Base-by-base conservation (phyloP, 2,113 vertebrate genomes). In the Oreochromis spilurus region DNA sequence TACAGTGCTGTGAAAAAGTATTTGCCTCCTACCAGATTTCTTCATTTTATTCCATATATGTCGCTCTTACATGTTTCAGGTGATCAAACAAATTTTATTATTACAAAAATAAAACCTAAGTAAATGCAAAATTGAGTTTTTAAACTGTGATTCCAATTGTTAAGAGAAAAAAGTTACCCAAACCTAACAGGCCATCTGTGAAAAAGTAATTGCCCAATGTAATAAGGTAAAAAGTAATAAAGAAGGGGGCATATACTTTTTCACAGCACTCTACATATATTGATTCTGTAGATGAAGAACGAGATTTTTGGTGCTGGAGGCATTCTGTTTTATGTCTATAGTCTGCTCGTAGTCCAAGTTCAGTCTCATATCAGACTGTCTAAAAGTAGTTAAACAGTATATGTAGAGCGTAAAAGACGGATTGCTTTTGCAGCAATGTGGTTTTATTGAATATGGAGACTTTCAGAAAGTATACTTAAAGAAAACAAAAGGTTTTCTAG, bases 121-220 rank as follows among this genome's bases (percentile, higher is more conserved):
- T 70, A 70, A 70, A 16, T 70, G 43, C n/a, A 70, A 70, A 24
- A 36, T 62, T 0, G 9, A 0, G 1, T 16, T 70, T 16, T 70
- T 3, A 24, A 70, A 45, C 4, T 0, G 2, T 43, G 38, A 72
- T 6, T 70, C 26, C 4, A 17, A 43, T 45, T 10, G 6, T 72
- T 72, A 45, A 72, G 21, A 16, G 65, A 5, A 72, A 45, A 45
- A 45, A 3, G 1, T 38, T 14, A 2, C 8, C 38, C 38, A 26
- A 45, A 72, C 67, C 21, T 70, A 70, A n/a, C 65, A 43, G 38
- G 13, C 21, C 38, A 43, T 72, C 12, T 72, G 67, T 26, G 21
- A 45, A 72, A 43, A 72, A 45, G 38, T 45, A 45, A 72, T 4
- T 72, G 19, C 4, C 19, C 19, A 21, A 38, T 4, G 10, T 65